Evolutionary conservation across 1,140 invertebrate species (phyloP).

Genomic region (Brachystomella parvula): DNA sequence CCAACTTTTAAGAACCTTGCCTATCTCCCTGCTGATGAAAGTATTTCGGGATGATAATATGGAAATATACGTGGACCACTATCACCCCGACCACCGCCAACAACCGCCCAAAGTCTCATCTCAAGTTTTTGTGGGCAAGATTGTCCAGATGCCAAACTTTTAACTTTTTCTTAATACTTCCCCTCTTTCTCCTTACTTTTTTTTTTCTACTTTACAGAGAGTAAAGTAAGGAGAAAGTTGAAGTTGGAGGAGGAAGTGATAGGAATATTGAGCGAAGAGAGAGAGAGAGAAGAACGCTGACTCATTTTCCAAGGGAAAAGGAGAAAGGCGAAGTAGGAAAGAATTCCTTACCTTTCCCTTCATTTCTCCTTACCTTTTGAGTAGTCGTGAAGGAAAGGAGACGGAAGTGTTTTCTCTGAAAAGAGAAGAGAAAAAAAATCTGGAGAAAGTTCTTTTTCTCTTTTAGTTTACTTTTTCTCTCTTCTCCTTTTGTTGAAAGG

Average conservation of each 20-base stretch:
- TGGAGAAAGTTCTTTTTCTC: not conserved
- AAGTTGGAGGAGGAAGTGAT: conserved; percentile 1
- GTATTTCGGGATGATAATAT: too few relatives aligned
- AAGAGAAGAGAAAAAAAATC: conserved; percentile 2
- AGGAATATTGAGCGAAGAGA: not conserved
- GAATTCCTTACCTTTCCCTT: not conserved
- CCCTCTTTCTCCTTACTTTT: not conserved
- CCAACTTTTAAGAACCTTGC: too few relatives aligned
- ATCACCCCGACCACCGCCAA: too few relatives aligned
- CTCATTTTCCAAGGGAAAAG: not conserved
- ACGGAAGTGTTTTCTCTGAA: not conserved
- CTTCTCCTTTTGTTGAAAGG: not conserved
- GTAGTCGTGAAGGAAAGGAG: not conserved
- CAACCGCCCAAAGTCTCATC: not conserved
- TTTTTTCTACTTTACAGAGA: not conserved
- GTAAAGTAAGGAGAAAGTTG: not conserved
- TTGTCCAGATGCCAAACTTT: conserved; percentile 10
- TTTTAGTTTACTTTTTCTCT: not conserved
- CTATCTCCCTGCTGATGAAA: too few relatives aligned
- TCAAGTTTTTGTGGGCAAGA: not conserved
- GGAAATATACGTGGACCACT: too few relatives aligned
- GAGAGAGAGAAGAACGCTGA: too few relatives aligned
- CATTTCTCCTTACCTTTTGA: not conserved
- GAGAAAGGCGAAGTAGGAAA: not conserved
- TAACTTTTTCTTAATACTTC: conserved; percentile 10